A percentile compares a stretch with the other conserved stretches of the same genome.
phyloP scores from a whole-genome alignment of 1,140 invertebrate genomes.

The Diprion similis region DNA sequence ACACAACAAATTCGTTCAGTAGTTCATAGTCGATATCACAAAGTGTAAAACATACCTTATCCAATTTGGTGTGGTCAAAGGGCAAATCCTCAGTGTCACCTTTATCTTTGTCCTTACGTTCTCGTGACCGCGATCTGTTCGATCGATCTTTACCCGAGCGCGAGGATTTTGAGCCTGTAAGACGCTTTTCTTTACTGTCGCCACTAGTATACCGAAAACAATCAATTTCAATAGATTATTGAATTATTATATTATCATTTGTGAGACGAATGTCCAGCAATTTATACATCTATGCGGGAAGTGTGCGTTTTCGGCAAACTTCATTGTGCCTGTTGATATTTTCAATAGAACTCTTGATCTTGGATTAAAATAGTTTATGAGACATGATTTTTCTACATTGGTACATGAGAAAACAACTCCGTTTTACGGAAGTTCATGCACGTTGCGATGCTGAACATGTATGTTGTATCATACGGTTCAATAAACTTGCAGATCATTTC shows the following conservation, averaged over 20 bases:
- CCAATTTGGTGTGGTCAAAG: constrained; percentile 76
- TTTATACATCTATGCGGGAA: constrained; percentile 29
- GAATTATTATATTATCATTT: neutral
- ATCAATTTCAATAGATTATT: constrained; percentile 37
- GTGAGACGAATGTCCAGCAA: neutral
- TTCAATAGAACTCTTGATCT: neutral
- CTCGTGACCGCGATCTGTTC: constrained; percentile 56
- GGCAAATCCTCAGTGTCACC: constrained; percentile 63
- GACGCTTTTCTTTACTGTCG: constrained; percentile 63
- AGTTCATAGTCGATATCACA: constrained; percentile 23
- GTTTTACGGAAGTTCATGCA: too few relatives aligned
- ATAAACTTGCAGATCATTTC: constrained; percentile 10
- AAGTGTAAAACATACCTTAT: constrained; percentile 67
- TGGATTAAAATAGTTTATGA: neutral
- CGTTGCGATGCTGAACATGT: too few relatives aligned
- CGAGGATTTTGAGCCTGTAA: constrained; percentile 59
- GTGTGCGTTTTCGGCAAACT: neutral
- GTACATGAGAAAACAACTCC: too few relatives aligned
- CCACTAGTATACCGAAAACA: constrained; percentile 51
- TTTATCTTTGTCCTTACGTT: constrained; percentile 67
- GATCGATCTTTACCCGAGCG: constrained; percentile 56
- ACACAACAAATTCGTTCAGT: constrained; percentile 17
- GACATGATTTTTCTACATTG: neutral
- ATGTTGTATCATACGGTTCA: neutral
- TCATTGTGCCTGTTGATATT: neutral